Percentiles rank a stretch among this genome's conserved stretches.
These are phyloP conservation scores for Thalassarche chlororhynchos DNA, from an alignment of 2,113 vertebrate species.

Conservation along the genomic window DNA sequence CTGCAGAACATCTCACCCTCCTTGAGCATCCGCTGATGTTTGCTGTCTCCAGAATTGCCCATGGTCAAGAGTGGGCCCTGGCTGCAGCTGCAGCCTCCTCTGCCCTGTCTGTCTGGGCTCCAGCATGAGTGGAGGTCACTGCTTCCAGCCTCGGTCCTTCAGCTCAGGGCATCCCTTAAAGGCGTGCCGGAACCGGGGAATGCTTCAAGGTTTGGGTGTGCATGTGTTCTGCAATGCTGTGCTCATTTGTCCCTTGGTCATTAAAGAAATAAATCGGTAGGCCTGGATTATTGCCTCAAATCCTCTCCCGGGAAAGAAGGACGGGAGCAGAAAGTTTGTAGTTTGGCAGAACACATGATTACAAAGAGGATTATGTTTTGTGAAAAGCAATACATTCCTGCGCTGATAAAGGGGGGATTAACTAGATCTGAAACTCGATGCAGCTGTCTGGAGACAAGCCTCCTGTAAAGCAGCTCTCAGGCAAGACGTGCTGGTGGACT, in stretches of 20 bases:
- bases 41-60: neutral
- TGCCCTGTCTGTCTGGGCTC: neutral
- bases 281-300: slow-evolving; percentile 3
- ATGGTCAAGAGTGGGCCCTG: neutral
- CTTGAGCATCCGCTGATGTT: fast-evolving
- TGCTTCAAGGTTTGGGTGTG: fast-evolving
- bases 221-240: fast-evolving
- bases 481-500: neutral
- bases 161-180: neutral
- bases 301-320: neutral
- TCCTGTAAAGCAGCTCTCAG: neutral
- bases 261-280: neutral
- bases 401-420: neutral
- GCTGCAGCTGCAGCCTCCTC: neutral
- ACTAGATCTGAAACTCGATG: neutral
- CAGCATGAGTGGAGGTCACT: neutral
- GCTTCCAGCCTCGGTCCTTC: neutral
- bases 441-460: neutral
- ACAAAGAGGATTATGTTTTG: slow-evolving; percentile 63
- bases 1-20: neutral
- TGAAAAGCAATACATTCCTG: slow-evolving; percentile 50
- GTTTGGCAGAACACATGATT: slow-evolving; percentile 54
- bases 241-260: neutral
- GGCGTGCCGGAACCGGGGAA: neutral
- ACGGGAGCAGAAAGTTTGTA: neutral